Evolutionary conservation across 2,888 invertebrate genomes (phyloP).

Genomic region (Omphaloscelis lunosa): DNA sequence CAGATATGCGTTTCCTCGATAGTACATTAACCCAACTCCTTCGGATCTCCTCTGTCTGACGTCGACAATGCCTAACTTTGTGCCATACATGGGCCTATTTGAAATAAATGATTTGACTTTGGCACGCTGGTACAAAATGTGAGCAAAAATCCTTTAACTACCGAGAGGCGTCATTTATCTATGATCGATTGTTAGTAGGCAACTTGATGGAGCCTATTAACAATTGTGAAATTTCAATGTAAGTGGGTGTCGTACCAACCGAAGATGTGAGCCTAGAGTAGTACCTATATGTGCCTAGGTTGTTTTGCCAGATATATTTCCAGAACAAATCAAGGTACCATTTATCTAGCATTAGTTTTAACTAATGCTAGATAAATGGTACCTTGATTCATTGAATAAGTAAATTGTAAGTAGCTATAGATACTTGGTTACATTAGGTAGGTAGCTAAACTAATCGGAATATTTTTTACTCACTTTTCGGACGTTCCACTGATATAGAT

Average conservation of each 20-base stretch:
- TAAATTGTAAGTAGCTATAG: background rate
- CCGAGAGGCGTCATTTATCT: background rate
- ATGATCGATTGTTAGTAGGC: background rate
- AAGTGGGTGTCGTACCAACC: background rate
- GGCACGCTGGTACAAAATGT: background rate
- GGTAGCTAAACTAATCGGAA: background rate
- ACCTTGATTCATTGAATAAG: background rate
- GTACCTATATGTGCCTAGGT: background rate
- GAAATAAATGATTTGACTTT: too few relatives aligned
- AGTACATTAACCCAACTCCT: background rate
- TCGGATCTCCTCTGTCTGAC: background rate
- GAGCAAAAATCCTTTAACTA: too few relatives aligned
- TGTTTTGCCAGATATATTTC: background rate
- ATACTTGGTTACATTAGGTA: background rate
- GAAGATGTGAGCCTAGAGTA: background rate
- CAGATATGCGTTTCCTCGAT: too few relatives aligned
- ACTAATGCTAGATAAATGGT: too few relatives aligned
- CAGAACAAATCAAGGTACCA: background rate
- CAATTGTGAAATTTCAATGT: background rate
- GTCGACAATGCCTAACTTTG: background rate
- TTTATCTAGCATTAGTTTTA: background rate
- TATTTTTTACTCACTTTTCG: constrained; percentile 68
- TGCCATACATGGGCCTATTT: too few relatives aligned
- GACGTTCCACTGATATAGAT: constrained; percentile 53
- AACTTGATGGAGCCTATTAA: background rate